These are phyloP conservation scores for Leucophenga montana DNA, from an alignment of 2,888 invertebrate species.

Conservation along the genomic window DNA sequence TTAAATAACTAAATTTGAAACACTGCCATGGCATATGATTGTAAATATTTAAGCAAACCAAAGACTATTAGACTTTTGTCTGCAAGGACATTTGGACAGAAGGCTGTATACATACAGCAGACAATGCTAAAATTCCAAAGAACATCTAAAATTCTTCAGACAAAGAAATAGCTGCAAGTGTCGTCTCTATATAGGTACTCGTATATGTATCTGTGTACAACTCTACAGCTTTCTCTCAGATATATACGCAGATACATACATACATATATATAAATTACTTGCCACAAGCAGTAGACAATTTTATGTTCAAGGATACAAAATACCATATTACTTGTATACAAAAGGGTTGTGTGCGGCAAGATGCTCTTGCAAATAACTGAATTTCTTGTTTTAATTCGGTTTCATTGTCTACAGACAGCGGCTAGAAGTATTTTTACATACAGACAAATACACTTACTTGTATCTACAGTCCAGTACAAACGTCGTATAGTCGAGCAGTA, in stretches of 20 bases:
- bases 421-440: conserved; percentile 36
- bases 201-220: too few species aligned
- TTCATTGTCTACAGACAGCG: conserved; percentile 54
- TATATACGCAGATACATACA: neutral
- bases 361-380: conserved; percentile 35
- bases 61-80: conserved; percentile 26
- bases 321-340: neutral
- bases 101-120: neutral
- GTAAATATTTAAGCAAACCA: conserved; percentile 27
- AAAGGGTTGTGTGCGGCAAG: neutral
- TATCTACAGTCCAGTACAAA: conserved; percentile 13
- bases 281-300: conserved; percentile 18
- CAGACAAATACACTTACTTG: conserved; percentile 26
- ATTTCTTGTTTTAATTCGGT: conserved; percentile 65
- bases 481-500: too few species aligned
- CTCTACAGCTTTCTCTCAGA: neutral
- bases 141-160: conserved; percentile 21
- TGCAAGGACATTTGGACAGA: neutral
- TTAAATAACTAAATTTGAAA: conserved; percentile 13
- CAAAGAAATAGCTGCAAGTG: conserved; percentile 21
- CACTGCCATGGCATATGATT: conserved; percentile 19
- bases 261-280: neutral
- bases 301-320: conserved; percentile 15
- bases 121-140: conserved; percentile 22
- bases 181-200: neutral